These are phyloP conservation scores for Heliconius cydno DNA, from an alignment of 2,888 invertebrate genomes.

Conservation along the genomic window DNA sequence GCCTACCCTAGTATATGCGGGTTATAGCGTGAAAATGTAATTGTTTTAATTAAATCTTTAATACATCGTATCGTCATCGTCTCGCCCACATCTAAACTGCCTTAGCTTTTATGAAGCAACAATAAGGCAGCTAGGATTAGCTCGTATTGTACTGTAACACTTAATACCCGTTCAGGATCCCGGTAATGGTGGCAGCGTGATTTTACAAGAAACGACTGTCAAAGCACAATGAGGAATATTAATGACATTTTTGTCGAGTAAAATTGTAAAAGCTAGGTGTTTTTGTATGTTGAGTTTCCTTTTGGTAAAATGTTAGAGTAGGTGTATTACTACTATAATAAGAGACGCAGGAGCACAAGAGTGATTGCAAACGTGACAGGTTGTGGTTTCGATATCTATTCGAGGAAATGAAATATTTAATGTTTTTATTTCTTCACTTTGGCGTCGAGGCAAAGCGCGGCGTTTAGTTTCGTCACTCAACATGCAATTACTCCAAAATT, in stretches of 20 bases:
- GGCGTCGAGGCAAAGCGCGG: neutral
- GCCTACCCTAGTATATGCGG: too few relatives aligned
- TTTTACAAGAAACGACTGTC: conserved; percentile 39
- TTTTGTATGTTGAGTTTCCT: neutral
- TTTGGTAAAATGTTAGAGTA: neutral
- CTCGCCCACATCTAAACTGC: conserved; percentile 1
- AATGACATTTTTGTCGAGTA: conserved; percentile 1
- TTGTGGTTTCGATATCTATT: too few relatives aligned
- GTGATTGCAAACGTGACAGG: too few relatives aligned
- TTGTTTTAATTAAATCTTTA: too few relatives aligned
- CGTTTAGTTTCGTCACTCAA: neutral
- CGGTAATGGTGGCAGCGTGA: conserved; percentile 41
- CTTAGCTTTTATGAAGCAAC: conserved; percentile 42
- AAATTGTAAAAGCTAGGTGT: neutral
- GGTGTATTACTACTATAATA: too few relatives aligned
- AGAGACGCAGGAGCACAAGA: too few relatives aligned
- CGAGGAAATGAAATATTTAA: too few relatives aligned
- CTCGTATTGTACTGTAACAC: conserved; percentile 44
- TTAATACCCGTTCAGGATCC: conserved; percentile 42
- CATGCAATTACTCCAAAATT: neutral
- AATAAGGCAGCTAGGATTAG: conserved; percentile 43
- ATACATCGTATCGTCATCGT: conserved; percentile 21
- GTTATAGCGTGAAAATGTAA: too few relatives aligned
- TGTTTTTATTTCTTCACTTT: too few relatives aligned
- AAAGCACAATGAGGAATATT: conserved; percentile 8